Conservation (phyloP, 2,888 invertebrate genomes). For the Drosophila ustulata region DNA sequence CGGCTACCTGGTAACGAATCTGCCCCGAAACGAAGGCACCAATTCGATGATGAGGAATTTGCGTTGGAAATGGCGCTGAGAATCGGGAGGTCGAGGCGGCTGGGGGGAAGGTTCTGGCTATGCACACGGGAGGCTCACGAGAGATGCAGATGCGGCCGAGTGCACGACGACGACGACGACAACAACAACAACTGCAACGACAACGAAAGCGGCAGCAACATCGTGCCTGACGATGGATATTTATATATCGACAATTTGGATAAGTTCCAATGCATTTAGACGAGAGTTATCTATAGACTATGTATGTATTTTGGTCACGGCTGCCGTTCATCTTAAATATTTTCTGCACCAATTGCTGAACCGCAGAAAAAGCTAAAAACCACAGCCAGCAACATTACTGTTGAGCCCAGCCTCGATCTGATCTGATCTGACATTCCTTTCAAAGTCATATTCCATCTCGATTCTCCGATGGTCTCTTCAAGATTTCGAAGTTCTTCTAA, state of each 20-base stretch:
- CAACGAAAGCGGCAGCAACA: conserved; percentile 3
- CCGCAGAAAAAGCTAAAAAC: conserved; percentile 4
- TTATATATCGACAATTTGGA: conserved; percentile 84
- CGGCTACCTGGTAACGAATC: conserved; percentile 46
- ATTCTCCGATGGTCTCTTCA: not conserved
- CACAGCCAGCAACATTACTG: conserved; percentile 9
- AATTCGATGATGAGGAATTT: conserved; percentile 6
- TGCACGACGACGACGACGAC: conserved; percentile 38
- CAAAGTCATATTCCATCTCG: not conserved
- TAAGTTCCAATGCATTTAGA: conserved; percentile 84
- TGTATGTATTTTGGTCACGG: conserved; percentile 76
- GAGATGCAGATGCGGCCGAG: conserved; percentile 66
- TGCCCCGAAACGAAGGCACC: conserved; percentile 5
- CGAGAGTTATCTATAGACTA: conserved; percentile 77
- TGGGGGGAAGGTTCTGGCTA: not conserved
- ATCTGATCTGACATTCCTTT: not conserved
- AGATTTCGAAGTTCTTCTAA: not conserved
- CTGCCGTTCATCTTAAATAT: conserved; percentile 68
- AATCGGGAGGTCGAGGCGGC: conserved; percentile 11
- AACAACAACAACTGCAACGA: not conserved
- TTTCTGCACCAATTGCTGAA: conserved; percentile 68
- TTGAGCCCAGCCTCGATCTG: not conserved
- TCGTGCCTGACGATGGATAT: conserved; percentile 77
- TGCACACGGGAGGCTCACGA: conserved; percentile 60
- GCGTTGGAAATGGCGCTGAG: conserved; percentile 11